phyloP scores from a whole-genome alignment of 2,113 vertebrate species.

The Setophaga petechia region DNA sequence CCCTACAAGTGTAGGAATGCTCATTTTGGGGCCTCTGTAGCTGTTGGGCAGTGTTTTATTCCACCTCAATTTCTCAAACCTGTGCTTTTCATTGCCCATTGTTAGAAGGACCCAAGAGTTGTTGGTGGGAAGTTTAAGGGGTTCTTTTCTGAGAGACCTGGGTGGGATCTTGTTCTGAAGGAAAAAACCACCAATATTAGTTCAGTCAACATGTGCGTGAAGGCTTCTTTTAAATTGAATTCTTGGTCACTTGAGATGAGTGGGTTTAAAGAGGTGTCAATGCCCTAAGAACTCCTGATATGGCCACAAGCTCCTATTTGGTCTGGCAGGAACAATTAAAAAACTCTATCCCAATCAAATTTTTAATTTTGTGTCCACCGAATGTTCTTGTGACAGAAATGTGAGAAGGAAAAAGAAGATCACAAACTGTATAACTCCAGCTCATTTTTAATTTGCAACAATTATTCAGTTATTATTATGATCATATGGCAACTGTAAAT shows the following conservation, averaged over 20 bases:
- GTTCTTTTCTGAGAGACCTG: background rate
- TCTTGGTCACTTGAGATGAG: background rate
- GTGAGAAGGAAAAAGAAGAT: background rate
- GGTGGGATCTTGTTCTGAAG: background rate
- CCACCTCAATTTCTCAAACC: accelerated
- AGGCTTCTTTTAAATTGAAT: background rate
- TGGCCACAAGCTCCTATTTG: background rate
- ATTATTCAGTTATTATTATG: background rate
- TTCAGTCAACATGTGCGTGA: background rate
- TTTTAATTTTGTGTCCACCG: background rate
- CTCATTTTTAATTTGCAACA: background rate
- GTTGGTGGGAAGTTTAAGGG: background rate
- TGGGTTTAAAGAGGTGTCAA: background rate
- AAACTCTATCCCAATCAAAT: background rate
- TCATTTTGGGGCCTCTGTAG: background rate
- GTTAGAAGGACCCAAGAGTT: background rate
- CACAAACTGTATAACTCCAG: background rate
- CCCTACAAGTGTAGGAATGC: background rate
- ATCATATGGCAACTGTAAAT: background rate
- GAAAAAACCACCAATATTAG: accelerated
- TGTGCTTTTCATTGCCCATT: accelerated
- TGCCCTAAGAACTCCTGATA: background rate
- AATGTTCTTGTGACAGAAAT: background rate
- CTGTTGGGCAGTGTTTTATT: background rate
- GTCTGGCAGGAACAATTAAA: background rate